Evolutionary conservation across 2,113 vertebrate species (phyloP), one percentile per base, ranked within the genome.

Genomic region (Seriola rivoliana): DNA sequence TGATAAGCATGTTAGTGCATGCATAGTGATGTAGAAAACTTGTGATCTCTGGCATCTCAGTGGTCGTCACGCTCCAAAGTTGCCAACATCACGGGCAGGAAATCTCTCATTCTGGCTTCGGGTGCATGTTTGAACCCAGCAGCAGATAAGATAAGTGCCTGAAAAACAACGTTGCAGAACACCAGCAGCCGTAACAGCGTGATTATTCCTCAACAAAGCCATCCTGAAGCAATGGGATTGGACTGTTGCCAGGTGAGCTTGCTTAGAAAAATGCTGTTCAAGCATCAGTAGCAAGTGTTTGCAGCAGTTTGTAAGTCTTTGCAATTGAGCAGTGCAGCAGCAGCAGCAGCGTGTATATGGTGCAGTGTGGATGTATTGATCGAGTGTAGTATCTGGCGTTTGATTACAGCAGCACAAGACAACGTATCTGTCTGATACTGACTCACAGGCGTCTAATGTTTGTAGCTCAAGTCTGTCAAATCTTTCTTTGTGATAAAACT

Each of bases 71-170:
- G 11, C 29, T 64, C 38, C 40, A 44, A 44, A 74, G 71, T 58
- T 75, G 62, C 25, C 12, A 50, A 48, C 46, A 32, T n/a, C 48
- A 5, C 3, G 16, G 17, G 14, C 71, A 64, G 52, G 38, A 81
- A 50, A 55, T 68, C 32, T 77, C 12, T 70, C 46, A 34, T 13
- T 69, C 64, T 40, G 63, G 42, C 70, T 36, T 36, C 8, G 4
- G 62, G 71, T 62, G 63, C 69, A 14, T n/a, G 58, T 77, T 66
- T 29, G 12, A 75, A 38, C 32, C 40, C 17, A 54, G 57, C 65
- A 42, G 60, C 86, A 58, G 78, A 88, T 78, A 17, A 75, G 62
- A 60, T 65, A 36, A 54, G 72, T 32, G 68, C 52, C 16, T 12
- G 38, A 64, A 74, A 78, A 62, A 71, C 50, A 65, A 82, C 19